Evolutionary conservation across 2,113 vertebrate genomes (phyloP), one percentile per base, ranked within the genome.

Genomic region (Petromus typicus): DNA sequence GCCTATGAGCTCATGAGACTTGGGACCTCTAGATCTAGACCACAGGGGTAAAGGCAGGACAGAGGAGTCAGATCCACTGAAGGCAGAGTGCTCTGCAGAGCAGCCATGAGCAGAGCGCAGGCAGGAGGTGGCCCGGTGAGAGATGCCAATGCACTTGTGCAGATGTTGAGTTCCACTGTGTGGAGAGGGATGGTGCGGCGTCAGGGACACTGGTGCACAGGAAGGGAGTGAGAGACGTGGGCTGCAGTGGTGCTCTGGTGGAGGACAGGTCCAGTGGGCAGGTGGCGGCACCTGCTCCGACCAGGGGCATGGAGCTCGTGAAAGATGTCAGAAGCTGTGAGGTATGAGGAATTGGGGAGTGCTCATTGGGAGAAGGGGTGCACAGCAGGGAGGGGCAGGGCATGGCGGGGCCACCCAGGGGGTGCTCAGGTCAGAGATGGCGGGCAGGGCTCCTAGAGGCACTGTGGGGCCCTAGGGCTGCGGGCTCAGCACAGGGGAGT

Each of bases 181-280:
- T 5, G 2, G 71, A 45, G 23, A 16, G 40, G 71, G 71, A 27
- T 30, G 71, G 13, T 30, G 7, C 4, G 14, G 43, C 3, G 3
- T 27, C 40, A 43, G 40, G 40, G 40, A 73, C 69, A 43, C 71
- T 75, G 71, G 40, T 5, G 10, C 23, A 27, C 11, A 14, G 37
- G 37, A 17, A 12, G 7, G 13, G 20, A 59, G 30, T 10, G 23
- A 37, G 73, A 34, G 37, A 34, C 0, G 5, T 6, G 0, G 13
- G 9, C 14, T 11, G 23, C 8, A 30, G 5, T 32, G 51, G n/a
- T 14, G 5, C 2, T 45, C 23, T 7, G 27, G 30, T n/a, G 71
- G 3, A 54, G 27, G n/a, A 0, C 30, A 20, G 25, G 40, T 51
- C 54, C 51, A 34, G 7, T 18, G 75, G 45, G 64, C 22, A 86